These are phyloP conservation scores for Pyrocephalus nanus DNA, from an alignment of 2,797 vertebrate species.

Conservation along the genomic window DNA sequence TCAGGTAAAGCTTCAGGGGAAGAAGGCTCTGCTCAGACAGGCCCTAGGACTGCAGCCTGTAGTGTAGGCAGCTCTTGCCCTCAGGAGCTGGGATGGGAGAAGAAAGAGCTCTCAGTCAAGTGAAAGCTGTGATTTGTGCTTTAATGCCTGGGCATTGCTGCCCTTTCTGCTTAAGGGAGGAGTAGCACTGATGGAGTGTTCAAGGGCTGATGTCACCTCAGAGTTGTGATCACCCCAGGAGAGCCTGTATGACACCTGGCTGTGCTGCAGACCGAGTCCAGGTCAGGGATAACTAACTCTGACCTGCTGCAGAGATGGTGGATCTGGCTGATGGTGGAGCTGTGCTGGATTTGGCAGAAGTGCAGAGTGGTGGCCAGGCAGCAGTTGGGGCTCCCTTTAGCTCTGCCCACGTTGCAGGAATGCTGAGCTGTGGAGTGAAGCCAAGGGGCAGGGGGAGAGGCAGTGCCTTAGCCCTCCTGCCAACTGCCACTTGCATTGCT, in stretches of 20 bases:
- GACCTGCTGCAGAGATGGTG: background rate
- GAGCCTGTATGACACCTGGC: background rate
- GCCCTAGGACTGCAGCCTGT: background rate
- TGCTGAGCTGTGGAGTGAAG: background rate
- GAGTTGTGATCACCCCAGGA: background rate
- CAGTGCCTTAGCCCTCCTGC: background rate
- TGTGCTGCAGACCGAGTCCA: background rate
- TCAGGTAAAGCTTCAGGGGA: background rate
- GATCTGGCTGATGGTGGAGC: background rate
- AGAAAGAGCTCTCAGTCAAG: background rate
- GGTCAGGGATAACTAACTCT: background rate
- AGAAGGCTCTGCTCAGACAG: slow-evolving; percentile 6
- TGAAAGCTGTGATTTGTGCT: background rate
- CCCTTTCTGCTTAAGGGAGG: background rate
- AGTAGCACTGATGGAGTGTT: background rate
- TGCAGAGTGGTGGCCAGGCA: background rate
- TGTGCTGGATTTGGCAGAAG: background rate
- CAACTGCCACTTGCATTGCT: background rate
- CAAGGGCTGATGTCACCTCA: background rate
- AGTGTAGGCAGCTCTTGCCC: background rate
- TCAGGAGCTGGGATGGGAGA: background rate
- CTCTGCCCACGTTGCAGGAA: background rate
- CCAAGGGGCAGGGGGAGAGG: background rate
- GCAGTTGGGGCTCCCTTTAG: background rate
- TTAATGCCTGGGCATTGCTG: background rate